These are phyloP conservation scores for Parazoanthus swiftii DNA, from an alignment of 92 coral and sea anemone species.

Conservation along the genomic window DNA sequence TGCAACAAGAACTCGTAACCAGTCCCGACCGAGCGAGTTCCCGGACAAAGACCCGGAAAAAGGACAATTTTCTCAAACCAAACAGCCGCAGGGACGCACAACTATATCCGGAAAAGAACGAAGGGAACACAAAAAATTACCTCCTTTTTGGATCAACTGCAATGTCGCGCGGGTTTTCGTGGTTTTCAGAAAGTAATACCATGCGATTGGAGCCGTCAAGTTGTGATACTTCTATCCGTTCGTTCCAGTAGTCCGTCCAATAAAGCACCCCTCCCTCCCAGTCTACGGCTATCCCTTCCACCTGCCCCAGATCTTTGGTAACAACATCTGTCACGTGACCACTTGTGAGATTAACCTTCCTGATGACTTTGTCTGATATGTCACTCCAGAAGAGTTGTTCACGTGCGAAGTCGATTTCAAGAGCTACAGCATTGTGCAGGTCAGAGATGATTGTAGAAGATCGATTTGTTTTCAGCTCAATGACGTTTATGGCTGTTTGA, in stretches of 20 bases:
- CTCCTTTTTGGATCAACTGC: constrained; percentile 19
- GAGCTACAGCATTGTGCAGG: constrained; percentile 1
- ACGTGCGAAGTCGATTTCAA: constrained; percentile 12
- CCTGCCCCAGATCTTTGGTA: constrained; percentile 16
- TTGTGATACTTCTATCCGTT: constrained; percentile 26
- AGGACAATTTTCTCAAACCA: too few species aligned
- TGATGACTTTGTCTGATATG: constrained; percentile 3
- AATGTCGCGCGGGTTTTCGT: constrained; percentile 37
- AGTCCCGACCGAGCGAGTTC: too few species aligned
- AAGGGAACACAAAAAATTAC: background rate
- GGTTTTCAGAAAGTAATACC: constrained; percentile 35
- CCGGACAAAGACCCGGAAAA: too few species aligned
- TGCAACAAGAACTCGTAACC: too few species aligned
- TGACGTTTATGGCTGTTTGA: constrained; percentile 29
- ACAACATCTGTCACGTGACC: constrained; percentile 34
- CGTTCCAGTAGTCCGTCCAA: constrained; percentile 40
- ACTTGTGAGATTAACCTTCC: constrained; percentile 4
- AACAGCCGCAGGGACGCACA: too few species aligned
- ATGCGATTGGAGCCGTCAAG: constrained; percentile 34
- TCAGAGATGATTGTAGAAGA: background rate
- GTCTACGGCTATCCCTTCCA: constrained; percentile 31
- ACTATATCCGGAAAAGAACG: background rate
- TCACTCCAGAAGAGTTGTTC: constrained; percentile 36
- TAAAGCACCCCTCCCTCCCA: constrained; percentile 20
- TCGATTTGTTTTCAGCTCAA: constrained; percentile 28